phyloP scores from a whole-genome alignment of 2,113 vertebrate genomes.

The Taxidea taxus region DNA sequence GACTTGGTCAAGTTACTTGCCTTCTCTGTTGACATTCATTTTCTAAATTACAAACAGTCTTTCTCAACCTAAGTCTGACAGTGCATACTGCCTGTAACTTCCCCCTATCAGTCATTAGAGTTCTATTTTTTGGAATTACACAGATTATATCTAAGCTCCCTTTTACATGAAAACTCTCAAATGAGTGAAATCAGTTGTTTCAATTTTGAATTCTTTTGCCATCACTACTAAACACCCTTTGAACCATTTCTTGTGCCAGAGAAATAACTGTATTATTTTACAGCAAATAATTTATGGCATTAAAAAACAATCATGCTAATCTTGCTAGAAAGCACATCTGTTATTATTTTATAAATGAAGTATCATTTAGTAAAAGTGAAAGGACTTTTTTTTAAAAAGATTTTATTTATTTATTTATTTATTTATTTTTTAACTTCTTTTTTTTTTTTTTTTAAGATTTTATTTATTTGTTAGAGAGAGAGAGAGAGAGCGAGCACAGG shows the following conservation, averaged over 20 bases:
- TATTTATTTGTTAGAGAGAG: too few relatives aligned
- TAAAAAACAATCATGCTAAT: neutral
- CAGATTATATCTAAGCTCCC: neutral
- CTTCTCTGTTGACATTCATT: neutral
- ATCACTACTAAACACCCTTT: neutral
- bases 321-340: neutral
- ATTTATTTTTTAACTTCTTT: too few relatives aligned
- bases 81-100: neutral
- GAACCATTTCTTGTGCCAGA: neutral
- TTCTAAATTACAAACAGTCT: neutral
- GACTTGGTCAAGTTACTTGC: neutral
- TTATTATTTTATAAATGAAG: neutral
- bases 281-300: neutral
- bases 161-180: neutral
- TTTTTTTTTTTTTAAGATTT: too few relatives aligned
- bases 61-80: neutral
- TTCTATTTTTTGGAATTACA: neutral
- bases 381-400: neutral
- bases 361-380: neutral
- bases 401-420: too few relatives aligned
- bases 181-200: neutral
- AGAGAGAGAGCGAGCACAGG: too few relatives aligned
- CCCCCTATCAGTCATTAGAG: neutral
- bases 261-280: constrained; percentile 1
- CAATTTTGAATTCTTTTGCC: neutral